Evolutionary conservation across 2,797 vertebrate genomes (phyloP).

Genomic region (Notamacropus eugenii): DNA sequence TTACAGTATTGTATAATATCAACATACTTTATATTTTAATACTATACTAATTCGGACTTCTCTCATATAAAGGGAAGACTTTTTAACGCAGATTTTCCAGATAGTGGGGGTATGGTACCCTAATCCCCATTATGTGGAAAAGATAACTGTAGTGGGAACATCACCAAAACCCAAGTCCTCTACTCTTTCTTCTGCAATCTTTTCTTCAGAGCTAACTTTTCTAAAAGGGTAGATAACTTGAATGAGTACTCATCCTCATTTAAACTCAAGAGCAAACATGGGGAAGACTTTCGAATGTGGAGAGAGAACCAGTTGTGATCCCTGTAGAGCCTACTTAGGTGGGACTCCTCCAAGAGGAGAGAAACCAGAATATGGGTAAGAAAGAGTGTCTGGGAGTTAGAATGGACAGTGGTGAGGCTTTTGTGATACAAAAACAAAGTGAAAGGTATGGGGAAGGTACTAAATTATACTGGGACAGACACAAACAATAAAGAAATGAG

Average conservation of each 20-base stretch:
- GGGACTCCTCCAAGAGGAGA: not conserved
- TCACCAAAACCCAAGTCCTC: not conserved
- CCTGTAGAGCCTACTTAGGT: no score
- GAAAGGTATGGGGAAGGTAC: not conserved
- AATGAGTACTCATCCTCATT: not conserved
- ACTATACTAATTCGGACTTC: no score
- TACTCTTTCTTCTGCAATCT: not conserved
- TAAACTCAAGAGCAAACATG: not conserved
- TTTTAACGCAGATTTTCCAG: no score
- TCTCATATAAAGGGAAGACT: no score
- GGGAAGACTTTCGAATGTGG: not conserved
- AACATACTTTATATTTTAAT: no score
- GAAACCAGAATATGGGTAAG: not conserved
- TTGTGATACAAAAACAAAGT: not conserved
- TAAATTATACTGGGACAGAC: not conserved
- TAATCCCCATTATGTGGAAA: not conserved
- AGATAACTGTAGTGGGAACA: not conserved
- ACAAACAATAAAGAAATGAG: not conserved
- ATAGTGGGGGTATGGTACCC: no score
- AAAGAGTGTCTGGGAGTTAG: not conserved
- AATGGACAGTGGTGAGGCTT: not conserved
- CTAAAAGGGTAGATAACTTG: not conserved
- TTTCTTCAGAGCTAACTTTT: not conserved
- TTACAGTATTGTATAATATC: no score
- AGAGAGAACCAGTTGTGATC: not conserved